A percentile compares a stretch with the other conserved stretches of the same genome.
Evolutionary conservation across 2,113 vertebrate genomes (phyloP).

Genomic region (Leptobrachium leishanense): DNA sequence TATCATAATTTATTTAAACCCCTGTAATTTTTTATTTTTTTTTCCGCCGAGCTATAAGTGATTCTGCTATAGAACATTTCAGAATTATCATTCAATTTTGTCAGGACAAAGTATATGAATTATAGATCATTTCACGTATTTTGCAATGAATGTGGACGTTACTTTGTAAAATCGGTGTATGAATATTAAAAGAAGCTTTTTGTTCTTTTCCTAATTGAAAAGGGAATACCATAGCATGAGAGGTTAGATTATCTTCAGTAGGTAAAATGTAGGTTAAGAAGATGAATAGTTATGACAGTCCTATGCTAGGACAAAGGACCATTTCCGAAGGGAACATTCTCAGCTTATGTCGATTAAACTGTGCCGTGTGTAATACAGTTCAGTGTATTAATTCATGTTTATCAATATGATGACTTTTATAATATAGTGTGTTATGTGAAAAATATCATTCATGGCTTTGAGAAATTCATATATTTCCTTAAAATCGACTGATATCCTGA

Average conservation of each 20-base stretch:
- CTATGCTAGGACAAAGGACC: constrained; percentile 1
- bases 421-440: background rate
- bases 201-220: constrained; percentile 34
- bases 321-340: constrained; percentile 40
- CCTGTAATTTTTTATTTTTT: background rate
- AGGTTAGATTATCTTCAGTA: constrained; percentile 57
- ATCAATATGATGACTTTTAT: background rate
- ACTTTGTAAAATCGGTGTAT: constrained; percentile 36
- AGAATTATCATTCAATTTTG: constrained; percentile 16
- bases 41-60: constrained; percentile 15
- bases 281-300: constrained; percentile 24
- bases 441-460: background rate
- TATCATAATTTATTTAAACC: constrained; percentile 17
- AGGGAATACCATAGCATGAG: constrained; percentile 51
- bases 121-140: constrained; percentile 30
- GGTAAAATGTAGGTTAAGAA: constrained; percentile 44
- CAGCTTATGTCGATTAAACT: no score
- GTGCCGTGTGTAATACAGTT: no score
- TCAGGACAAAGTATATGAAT: background rate
- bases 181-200: constrained; percentile 47
- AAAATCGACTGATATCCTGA: no score
- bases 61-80: constrained; percentile 43
- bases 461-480: background rate
- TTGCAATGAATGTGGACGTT: constrained; percentile 33
- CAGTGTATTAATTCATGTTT: background rate